Base-by-base conservation (phyloP, 2,888 invertebrate species). In the Syritta pipiens region DNA sequence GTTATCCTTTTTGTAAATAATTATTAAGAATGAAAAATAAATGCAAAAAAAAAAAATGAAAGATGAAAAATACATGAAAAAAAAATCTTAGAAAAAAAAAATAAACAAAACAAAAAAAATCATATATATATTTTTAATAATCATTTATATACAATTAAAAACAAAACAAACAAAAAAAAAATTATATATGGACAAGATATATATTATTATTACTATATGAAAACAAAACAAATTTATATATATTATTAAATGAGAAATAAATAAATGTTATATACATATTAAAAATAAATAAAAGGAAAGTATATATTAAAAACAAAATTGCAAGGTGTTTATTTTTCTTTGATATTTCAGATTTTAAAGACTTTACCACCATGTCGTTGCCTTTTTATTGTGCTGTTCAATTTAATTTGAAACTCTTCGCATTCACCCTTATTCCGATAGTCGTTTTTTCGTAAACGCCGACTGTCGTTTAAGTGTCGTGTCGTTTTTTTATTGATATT, bases 211-310 rank as follows among this genome's bases (percentile, higher is more conserved):
- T 67, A 79, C 74, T 79, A 74, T 62, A 74, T 67, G 60, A 79
- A 79, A 79, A 76, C 53, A 68, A 62, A 76, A 67, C 81, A 81
- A 76, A 81, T 68, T 74, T 65, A 82, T 74, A 82, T 74, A 75
- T 77, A 81, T 81, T 81, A 81, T 81, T 75, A 81, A 74, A 69
- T 81, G 81, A 81, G 53, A 75, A 75, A 81, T 81, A 81, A 81
- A 81, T 81, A 75, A 81, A 81, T 81, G 81, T 81, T 81, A 81
- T 81, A 81, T 81, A 81, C 81, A 81, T 81, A 81, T 75, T 79
- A 81, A 81, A 79, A 81, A 63, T 81, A 75, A 81, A 81, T 81
- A 81, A 75, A 81, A 75, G 65, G 67, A 79, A 74, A 74, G 67
- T 79, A 74, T 79, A 79, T 77, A 77, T 77, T 77, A 77, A 76